Conservation (phyloP, 2,888 invertebrate species). For the Melipona beecheii region DNA sequence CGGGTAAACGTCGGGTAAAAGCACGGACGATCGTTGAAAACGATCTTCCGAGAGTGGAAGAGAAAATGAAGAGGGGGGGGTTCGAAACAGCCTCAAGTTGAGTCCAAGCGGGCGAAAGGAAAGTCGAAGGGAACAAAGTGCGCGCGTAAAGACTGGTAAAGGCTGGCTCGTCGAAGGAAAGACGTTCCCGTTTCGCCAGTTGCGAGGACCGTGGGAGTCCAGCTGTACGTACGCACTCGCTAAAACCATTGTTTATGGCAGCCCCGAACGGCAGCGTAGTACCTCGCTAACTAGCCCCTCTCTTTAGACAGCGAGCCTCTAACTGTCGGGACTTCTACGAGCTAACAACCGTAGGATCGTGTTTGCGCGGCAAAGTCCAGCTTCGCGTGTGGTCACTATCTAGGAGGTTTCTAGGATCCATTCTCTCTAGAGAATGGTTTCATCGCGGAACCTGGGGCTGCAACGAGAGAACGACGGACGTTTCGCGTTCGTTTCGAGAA, state of each 20-base stretch:
- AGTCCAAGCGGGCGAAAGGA: conserved; percentile 77
- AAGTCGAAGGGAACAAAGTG: conserved; percentile 65
- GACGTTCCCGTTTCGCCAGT: conserved; percentile 54
- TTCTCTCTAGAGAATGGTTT: not conserved
- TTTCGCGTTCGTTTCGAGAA: not conserved
- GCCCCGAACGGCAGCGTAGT: conserved; percentile 74
- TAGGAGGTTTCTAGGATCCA: not conserved
- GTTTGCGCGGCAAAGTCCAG: conserved; percentile 1
- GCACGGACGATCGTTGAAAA: conserved; percentile 51
- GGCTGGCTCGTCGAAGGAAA: conserved; percentile 32
- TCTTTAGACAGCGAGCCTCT: conserved; percentile 54
- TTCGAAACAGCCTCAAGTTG: conserved; percentile 74
- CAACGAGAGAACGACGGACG: not conserved
- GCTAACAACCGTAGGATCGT: conserved; percentile 16
- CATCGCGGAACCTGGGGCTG: not conserved
- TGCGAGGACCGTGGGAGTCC: conserved; percentile 78
- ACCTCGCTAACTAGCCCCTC: conserved; percentile 79
- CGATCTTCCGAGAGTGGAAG: not conserved
- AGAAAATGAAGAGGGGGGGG: not conserved
- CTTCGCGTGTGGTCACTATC: conserved; percentile 46
- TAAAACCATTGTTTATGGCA: conserved; percentile 81
- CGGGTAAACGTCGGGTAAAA: conserved; percentile 76
- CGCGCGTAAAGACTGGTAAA: conserved; percentile 66
- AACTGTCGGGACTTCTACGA: conserved; percentile 46
- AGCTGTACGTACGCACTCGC: conserved; percentile 67